Base-by-base conservation (phyloP, 1,140 invertebrate species). In the Globodera ellingtonae region DNA sequence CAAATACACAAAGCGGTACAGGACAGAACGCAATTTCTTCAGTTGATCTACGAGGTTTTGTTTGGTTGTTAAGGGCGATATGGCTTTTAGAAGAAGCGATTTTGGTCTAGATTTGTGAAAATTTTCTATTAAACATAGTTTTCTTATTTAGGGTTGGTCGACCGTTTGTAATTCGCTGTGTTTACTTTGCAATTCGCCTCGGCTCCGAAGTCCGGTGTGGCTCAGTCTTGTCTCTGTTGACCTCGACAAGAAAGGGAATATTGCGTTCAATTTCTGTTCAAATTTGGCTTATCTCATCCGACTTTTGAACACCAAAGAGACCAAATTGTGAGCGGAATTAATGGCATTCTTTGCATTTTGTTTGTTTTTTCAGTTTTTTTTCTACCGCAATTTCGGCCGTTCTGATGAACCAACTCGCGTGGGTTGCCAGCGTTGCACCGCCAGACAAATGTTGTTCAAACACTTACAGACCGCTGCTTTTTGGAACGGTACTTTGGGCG, bases 321-420 rank as follows among this genome's bases (percentile, higher is more conserved):
- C 82, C 10, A 84, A 83, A 70, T 83, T 83, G 82, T 83, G 44
- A 50, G 82, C 75, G 48, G 9, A 18, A 44, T 18, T n/a, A 66
- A 2, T 35, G 35, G 35, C 35, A 2, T 35, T 3, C 3, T 66
- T n/a, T 79, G 24, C 24, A 24, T 35, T 78, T 24, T 81, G 44
- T 56, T 24, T 35, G 24, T 24, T 67, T 76, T 75, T 84, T 78
- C 35, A 83, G 82, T 75, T 85, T 83, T 24, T 70, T 83, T n/a
- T 83, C 82, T 6, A 83, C 82, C 18, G 70, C 84, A 8, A 62
- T 83, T 46, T 83, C 82, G 13, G 59, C 83, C 44, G 82, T 83
- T 15, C 70, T 83, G 18, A 83, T 83, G 82, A 83, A 84, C n/a
- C 82, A 83, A 70, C 65, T 84, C n/a, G 65, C 82, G 3, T 83